A percentile compares a stretch with the other conserved stretches of the same genome.
Evolutionary conservation across 2,113 vertebrate species (phyloP).

Genomic region (Callithrix jacchus): DNA sequence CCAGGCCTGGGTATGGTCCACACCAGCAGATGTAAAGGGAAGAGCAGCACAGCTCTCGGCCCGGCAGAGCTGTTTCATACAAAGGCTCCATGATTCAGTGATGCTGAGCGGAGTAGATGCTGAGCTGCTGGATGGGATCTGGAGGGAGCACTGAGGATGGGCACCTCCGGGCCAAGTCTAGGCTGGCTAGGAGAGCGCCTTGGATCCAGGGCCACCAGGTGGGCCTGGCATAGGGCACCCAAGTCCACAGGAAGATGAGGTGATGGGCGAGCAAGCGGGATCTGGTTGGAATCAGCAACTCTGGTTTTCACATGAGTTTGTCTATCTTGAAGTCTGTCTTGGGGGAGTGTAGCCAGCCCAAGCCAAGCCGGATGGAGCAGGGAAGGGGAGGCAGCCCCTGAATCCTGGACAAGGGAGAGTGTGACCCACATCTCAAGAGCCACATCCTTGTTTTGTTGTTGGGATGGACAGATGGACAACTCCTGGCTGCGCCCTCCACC

Average conservation of each 20-base stretch:
- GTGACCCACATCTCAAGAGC: neutral
- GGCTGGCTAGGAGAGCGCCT: neutral
- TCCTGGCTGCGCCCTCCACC: too few relatives aligned
- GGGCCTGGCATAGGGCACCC: neutral
- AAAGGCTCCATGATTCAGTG: neutral
- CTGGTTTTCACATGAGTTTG: neutral
- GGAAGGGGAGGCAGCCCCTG: neutral
- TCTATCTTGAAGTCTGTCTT: neutral
- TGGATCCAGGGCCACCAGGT: neutral
- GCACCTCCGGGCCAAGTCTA: neutral
- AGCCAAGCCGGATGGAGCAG: neutral
- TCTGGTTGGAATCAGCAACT: neutral
- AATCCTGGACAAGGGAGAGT: neutral
- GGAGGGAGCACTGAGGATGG: neutral
- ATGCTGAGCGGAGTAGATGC: neutral
- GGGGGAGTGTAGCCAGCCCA: neutral
- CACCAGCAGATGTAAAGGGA: neutral
- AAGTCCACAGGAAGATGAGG: neutral
- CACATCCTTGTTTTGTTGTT: neutral
- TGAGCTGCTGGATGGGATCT: neutral
- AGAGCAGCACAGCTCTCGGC: neutral
- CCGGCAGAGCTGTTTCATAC: neutral
- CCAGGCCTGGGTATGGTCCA: neutral
- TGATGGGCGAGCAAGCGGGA: neutral
- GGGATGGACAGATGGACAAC: neutral